Base-by-base conservation (phyloP, 2,113 vertebrate genomes). In the Microtus richardsoni region DNA sequence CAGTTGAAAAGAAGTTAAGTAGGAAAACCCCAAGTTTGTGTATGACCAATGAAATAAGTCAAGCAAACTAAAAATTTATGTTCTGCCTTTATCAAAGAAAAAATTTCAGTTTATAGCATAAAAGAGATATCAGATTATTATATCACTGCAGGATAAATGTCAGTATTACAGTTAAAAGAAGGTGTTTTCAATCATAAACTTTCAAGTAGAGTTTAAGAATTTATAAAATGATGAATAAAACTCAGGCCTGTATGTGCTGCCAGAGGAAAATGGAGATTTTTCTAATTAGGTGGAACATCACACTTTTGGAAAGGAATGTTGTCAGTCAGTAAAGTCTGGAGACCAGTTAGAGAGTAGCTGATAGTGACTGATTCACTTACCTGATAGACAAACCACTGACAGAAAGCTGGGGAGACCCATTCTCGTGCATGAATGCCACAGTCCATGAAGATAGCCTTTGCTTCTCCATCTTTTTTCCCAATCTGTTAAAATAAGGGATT, bases 301-400 rank as follows among this genome's bases (percentile, higher is more conserved):
- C 36, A 85, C 12, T 2, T 33, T 90, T 73, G 88, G 58, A 74
- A 96, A 92, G 58, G 41, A 60, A 10, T 62, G 91, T 71, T 24
- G 0, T 39, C 39, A 10, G 21, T 77, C 22, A 24, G 73, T 28
- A 26, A 83, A 60, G 33, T n/a, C 47, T 21, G 17, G 82, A 64
- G 33, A 30, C 39, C 7, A 11, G 64, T 66, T 41, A 60, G 5
- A 94, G 47, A n/a, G 4, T 52, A 44, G 64, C 58, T 79, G n/a
- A 16, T 22, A n/a, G 4, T 16, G 3, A 71, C 0, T n/a, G 5
- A 33, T 89, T 89, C 79, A 89, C 89, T 96, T 71, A 99, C 99
- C 99, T 99, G 99, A n/a, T 99, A 99, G 62, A 99, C 98, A 95
- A 99, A 99, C 98, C 99, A 99, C 97, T 99, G 99, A 97, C 99